A percentile compares a stretch with the other conserved stretches of the same genome.
Conservation (phyloP, 53 echinoderm and acorn worm species). For the Temnopleurus reevesii region DNA sequence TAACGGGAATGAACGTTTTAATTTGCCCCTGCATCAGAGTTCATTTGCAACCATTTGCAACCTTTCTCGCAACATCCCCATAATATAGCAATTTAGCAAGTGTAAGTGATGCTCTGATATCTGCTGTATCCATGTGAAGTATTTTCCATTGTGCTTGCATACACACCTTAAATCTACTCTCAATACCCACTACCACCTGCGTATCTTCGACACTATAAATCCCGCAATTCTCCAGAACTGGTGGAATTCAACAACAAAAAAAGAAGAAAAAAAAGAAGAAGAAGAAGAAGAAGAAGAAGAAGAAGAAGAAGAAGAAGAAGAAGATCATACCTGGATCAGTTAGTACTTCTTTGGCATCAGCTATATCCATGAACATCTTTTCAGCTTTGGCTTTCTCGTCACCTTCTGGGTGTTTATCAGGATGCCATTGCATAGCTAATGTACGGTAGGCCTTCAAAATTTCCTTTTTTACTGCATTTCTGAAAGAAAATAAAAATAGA, state of each 20-base stretch:
- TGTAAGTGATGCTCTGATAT: too few relatives aligned
- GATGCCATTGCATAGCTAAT: slow-evolving; percentile 97
- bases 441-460: slow-evolving; percentile 87
- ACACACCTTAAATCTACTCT: too few relatives aligned
- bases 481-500: slow-evolving; percentile 18
- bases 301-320: background rate
- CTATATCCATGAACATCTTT: slow-evolving; percentile 98
- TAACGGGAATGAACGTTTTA: too few relatives aligned
- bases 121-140: too few relatives aligned
- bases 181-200: too few relatives aligned
- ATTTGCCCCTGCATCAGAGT: too few relatives aligned
- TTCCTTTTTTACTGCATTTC: slow-evolving; percentile 92
- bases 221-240: too few relatives aligned
- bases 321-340: slow-evolving; percentile 91
- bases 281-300: background rate
- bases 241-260: background rate
- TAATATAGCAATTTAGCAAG: too few relatives aligned
- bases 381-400: slow-evolving; percentile 75
- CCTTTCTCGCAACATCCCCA: too few relatives aligned
- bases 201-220: too few relatives aligned
- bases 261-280: background rate
- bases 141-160: too few relatives aligned
- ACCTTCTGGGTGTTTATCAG: slow-evolving; percentile 87
- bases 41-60: too few relatives aligned
- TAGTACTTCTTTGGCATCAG: slow-evolving; percentile 98